phyloP scores from a whole-genome alignment of 37 sponge, comb jelly and placozoan species.

The Aphrocallistes beatrix region DNA sequence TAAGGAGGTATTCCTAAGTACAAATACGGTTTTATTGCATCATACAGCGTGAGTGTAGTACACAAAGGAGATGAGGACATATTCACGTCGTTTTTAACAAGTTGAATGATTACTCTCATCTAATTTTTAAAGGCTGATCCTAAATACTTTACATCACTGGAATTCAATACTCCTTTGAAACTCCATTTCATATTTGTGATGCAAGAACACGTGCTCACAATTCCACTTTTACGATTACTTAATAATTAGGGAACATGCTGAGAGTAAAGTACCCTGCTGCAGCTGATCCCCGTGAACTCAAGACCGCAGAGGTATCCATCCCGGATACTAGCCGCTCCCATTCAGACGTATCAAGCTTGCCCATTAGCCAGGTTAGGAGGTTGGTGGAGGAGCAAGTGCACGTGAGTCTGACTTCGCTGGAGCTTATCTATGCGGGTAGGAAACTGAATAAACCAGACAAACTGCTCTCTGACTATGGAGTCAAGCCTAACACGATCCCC shows the following conservation, averaged over 20 bases:
- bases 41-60: too few species aligned
- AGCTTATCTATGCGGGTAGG: not conserved
- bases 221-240: too few species aligned
- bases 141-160: too few species aligned
- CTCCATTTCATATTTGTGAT: too few species aligned
- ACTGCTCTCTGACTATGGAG: constrained; percentile 3
- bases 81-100: too few species aligned
- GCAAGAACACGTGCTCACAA: too few species aligned
- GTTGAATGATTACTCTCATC: too few species aligned
- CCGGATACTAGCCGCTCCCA: not conserved
- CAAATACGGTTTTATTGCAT: too few species aligned
- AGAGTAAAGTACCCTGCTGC: not conserved
- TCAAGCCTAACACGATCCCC: not conserved
- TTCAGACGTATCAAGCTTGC: not conserved
- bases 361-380: not conserved
- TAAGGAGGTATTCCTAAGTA: too few species aligned
- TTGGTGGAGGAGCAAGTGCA: not conserved
- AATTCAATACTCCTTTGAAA: too few species aligned
- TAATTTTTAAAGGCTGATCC: too few species aligned
- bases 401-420: not conserved
- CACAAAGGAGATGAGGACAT: too few species aligned
- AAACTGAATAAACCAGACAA: constrained; percentile 5
- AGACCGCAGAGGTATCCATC: not conserved
- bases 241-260: not conserved
- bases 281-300: not conserved